Evolutionary conservation across 2,888 invertebrate species (phyloP), one percentile per base, ranked within the genome.

Genomic region (Ophion slaviceki): DNA sequence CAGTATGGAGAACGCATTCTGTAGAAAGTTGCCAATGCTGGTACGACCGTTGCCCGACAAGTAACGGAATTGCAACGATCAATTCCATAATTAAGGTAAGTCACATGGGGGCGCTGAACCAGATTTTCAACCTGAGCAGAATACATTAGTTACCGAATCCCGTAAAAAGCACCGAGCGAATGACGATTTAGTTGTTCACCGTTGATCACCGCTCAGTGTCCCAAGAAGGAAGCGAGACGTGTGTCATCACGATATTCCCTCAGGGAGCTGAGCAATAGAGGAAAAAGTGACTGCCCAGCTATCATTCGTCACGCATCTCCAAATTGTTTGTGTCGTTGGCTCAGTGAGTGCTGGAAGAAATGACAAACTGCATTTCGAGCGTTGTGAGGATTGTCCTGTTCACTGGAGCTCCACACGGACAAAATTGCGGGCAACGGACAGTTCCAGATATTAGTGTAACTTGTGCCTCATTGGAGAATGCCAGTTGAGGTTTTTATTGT

Each of bases 1-100:
- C 78, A 36, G 47, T 71, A 10, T 53, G 17, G 53, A 79, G 75
- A 85, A 67, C 70, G 57, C 77, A 85, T 75, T 82, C 74, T 71
- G 79, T 86, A 80, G 83, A 86, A 83, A 86, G 86, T 83, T 83
- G 68, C 67, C 77, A 67, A 78, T 80, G 47, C 74, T 77, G 76
- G 80, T 85, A 80, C 40, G 28, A 40, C 62, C 11, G 59, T 66
- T 6, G 61, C 57, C 20, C 32, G 85, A 53, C 20, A 36, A 45
- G 24, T 45, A 40, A 28, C 32, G 40, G 32, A 59, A 53, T 78
- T 78, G 61, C 11, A 40, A 64, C 45, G 20, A 53, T 32, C 75
- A 28, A 76, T 6, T 28, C n/a, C 53, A 53, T 53, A 53, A 53
- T 53, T 14, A 1, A 53, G 17, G 53, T 5, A 53, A 53, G 17